Evolutionary conservation across 2,113 vertebrate genomes (phyloP).

Genomic region (Platysternon megacephalum): DNA sequence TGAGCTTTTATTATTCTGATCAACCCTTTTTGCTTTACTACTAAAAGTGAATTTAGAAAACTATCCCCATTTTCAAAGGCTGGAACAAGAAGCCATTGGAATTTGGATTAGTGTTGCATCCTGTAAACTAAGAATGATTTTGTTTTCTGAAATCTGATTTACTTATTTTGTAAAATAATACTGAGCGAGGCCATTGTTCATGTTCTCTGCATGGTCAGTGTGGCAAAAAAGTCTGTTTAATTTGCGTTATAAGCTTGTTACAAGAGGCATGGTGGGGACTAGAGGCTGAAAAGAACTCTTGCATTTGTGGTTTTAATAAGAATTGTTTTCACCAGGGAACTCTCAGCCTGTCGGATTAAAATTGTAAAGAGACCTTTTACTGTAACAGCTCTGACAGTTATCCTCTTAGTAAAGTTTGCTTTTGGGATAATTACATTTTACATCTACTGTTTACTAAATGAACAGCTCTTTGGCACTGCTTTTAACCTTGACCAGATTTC

Average conservation of each 20-base stretch:
- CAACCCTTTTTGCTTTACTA: background rate
- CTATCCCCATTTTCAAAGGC: slow-evolving; percentile 3
- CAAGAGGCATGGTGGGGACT: slow-evolving; percentile 22
- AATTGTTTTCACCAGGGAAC: slow-evolving; percentile 68
- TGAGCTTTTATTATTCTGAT: background rate
- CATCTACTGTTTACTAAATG: slow-evolving; percentile 74
- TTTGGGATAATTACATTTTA: slow-evolving; percentile 79
- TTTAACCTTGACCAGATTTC: slow-evolving; percentile 68
- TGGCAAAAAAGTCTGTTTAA: slow-evolving; percentile 50
- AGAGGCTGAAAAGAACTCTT: slow-evolving; percentile 59
- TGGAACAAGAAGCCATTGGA: background rate
- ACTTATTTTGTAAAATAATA: slow-evolving; percentile 47
- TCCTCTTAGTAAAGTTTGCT: slow-evolving; percentile 77
- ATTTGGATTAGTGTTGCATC: slow-evolving; percentile 21
- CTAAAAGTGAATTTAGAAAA: background rate
- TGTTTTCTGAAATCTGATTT: slow-evolving; percentile 50
- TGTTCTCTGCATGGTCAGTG: slow-evolving; percentile 39
- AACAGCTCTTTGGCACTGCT: slow-evolving; percentile 66
- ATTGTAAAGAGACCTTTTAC: slow-evolving; percentile 78
- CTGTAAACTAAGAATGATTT: slow-evolving; percentile 22
- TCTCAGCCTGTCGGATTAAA: slow-evolving; percentile 72
- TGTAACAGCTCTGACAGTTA: slow-evolving; percentile 71
- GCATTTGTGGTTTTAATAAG: slow-evolving; percentile 75
- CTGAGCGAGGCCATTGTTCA: slow-evolving; percentile 25
- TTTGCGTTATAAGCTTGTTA: slow-evolving; percentile 71